phyloP scores from a whole-genome alignment of 2,113 vertebrate genomes.

The Pterocles burchelli region DNA sequence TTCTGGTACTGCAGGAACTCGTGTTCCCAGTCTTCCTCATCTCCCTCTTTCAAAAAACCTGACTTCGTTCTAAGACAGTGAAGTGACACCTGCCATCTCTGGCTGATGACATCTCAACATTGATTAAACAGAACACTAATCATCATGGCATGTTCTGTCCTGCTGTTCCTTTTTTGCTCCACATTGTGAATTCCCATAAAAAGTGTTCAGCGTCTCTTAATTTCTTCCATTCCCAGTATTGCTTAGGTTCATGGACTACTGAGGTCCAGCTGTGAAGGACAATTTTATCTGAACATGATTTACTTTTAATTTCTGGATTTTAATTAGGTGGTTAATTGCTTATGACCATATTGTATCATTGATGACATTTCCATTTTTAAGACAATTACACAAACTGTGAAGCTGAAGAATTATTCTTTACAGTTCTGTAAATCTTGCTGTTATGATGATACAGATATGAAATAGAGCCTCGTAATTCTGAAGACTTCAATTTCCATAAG shows the following conservation, averaged over 20 bases:
- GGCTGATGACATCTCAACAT: not conserved
- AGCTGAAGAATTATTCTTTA: not conserved
- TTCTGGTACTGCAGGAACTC: not conserved
- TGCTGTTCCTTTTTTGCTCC: not conserved
- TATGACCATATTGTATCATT: conserved; percentile 68
- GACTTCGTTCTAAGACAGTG: not conserved
- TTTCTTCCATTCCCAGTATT: not conserved
- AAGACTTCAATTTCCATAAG: not conserved
- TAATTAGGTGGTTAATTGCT: conserved; percentile 77
- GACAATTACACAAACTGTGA: conserved; percentile 40
- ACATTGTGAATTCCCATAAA: not conserved
- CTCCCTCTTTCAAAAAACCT: not conserved
- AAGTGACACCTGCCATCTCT: not conserved
- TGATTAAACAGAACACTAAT: not conserved
- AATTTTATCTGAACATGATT: conserved; percentile 63
- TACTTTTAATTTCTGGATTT: conserved; percentile 73
- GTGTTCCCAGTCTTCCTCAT: not conserved
- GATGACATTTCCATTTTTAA: conserved; percentile 74
- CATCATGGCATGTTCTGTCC: not conserved
- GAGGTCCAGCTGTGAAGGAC: conserved; percentile 63
- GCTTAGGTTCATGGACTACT: not conserved
- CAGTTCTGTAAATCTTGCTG: not conserved
- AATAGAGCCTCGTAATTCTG: not conserved
- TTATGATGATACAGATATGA: not conserved
- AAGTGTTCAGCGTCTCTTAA: not conserved